phyloP scores from a whole-genome alignment of 2,113 vertebrate genomes.

The Antennarius striatus region DNA sequence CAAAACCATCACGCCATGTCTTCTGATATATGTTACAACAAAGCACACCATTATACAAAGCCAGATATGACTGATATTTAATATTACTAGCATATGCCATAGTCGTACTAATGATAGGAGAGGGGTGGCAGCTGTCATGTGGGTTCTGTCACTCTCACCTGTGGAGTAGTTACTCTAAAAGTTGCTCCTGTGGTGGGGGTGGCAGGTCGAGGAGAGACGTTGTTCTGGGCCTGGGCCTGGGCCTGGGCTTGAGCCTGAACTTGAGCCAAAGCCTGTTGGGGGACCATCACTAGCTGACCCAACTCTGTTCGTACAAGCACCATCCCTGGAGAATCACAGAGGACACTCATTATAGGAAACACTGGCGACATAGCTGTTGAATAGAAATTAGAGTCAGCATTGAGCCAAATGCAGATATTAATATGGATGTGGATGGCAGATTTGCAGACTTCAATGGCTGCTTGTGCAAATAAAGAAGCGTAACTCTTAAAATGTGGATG shows the following conservation, averaged over 20 bases:
- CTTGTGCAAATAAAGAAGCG: too few relatives aligned
- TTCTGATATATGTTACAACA: not conserved
- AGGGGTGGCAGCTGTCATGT: not conserved
- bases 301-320: constrained; percentile 87
- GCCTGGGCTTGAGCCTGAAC: constrained; percentile 81
- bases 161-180: constrained; percentile 84
- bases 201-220: constrained; percentile 80
- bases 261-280: constrained; percentile 86
- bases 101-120: not conserved
- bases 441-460: not conserved
- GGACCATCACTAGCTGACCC: constrained; percentile 88
- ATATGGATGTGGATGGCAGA: not conserved
- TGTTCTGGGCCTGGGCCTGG: constrained; percentile 83
- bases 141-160: constrained; percentile 72
- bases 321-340: constrained; percentile 78
- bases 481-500: too few relatives aligned
- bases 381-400: not conserved
- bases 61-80: too few relatives aligned
- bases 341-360: constrained; percentile 19
- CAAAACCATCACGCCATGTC: not conserved
- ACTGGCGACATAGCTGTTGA: not conserved
- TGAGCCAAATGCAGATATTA: not conserved
- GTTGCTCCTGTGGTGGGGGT: constrained; percentile 81
- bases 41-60: not conserved
- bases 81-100: not conserved